Conservation (phyloP, 2,888 invertebrate species). For the Crepidodera aurea region DNA sequence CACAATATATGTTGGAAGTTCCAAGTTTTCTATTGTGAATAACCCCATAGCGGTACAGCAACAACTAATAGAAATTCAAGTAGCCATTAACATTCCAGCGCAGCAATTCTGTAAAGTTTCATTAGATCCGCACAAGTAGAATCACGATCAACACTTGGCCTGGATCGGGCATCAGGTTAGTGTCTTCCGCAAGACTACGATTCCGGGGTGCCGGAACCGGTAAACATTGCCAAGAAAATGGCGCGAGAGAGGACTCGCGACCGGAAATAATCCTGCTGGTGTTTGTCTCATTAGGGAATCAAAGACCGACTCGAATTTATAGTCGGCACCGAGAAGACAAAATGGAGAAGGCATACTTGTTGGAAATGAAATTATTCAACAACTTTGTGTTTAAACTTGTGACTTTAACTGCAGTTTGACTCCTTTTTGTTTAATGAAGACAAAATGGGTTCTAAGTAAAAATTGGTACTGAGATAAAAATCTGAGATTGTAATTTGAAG, state of each 20-base stretch:
- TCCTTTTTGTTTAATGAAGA: too few species aligned
- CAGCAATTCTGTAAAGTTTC: constrained; percentile 16
- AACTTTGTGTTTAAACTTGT: constrained; percentile 6
- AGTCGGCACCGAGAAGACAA: constrained; percentile 46
- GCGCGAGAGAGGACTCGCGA: constrained; percentile 45
- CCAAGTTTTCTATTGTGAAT: too few species aligned
- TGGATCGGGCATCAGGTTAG: constrained; percentile 34
- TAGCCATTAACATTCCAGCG: constrained; percentile 10
- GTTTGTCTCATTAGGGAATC: constrained; percentile 59
- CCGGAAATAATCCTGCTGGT: constrained; percentile 54
- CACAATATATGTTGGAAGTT: too few species aligned
- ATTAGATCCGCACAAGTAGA: constrained; percentile 31
- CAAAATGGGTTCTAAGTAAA: too few species aligned
- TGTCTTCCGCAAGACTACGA: constrained; percentile 28
- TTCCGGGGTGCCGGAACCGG: constrained; percentile 42
- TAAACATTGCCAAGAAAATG: constrained; percentile 52
- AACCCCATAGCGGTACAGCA: too few species aligned
- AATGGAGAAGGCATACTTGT: constrained; percentile 22
- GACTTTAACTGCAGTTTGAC: too few species aligned
- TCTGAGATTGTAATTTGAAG: too few species aligned
- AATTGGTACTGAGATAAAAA: background rate
- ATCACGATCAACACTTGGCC: constrained; percentile 42
- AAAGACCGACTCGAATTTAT: constrained; percentile 56
- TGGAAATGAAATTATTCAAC: constrained; percentile 16
- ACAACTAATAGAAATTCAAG: background rate